Percentiles rank a stretch among this genome's conserved stretches.
Evolutionary conservation across 2,113 vertebrate genomes (phyloP).

Genomic region (Oreochromis spilurus): DNA sequence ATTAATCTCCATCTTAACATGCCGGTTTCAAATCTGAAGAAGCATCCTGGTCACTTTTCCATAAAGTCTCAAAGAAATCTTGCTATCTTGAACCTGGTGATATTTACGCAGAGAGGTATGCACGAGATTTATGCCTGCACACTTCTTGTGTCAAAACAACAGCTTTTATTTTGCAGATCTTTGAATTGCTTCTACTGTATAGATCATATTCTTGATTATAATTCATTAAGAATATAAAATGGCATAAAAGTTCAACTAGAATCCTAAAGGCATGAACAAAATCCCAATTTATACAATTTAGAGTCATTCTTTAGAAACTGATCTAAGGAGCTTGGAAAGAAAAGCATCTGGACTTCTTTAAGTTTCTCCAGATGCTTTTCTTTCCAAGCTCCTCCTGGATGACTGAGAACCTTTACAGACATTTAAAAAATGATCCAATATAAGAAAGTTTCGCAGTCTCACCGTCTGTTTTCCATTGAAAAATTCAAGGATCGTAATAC

Average conservation of each 20-base stretch:
- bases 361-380: background rate
- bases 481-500: background rate
- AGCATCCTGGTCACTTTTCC: background rate
- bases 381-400: background rate
- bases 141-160: background rate
- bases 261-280: background rate
- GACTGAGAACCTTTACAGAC: background rate
- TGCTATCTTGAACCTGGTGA: background rate
- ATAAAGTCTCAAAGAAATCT: background rate
- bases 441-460: background rate
- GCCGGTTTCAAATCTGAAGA: background rate
- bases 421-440: background rate
- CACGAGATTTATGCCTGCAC: fast-evolving
- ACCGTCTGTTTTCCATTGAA: fast-evolving
- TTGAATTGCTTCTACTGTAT: background rate
- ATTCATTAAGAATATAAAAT: background rate
- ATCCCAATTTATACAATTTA: background rate
- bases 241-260: background rate
- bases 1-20: background rate
- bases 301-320: background rate
- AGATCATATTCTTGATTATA: background rate
- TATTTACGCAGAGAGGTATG: background rate
- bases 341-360: background rate
- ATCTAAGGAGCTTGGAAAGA: background rate
- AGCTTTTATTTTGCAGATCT: background rate